phyloP scores from a whole-genome alignment of 2,888 invertebrate species.

The Pediacus dermestoides region DNA sequence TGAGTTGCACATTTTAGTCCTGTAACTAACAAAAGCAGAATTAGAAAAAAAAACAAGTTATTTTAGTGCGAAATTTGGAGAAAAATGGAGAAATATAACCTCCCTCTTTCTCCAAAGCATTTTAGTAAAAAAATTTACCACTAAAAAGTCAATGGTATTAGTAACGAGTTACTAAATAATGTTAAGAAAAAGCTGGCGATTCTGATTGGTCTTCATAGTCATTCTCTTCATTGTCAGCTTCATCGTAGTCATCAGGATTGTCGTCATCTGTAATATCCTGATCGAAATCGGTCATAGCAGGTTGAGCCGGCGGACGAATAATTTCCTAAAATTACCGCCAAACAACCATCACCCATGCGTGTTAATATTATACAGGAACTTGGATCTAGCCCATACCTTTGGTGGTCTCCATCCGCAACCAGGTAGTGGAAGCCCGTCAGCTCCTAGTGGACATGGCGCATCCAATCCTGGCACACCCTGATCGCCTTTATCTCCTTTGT shows the following conservation, averaged over 20 bases:
- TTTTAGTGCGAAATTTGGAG: too few relatives aligned
- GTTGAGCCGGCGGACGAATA: constrained; percentile 49
- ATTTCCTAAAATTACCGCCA: constrained; percentile 36
- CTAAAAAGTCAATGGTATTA: too few relatives aligned
- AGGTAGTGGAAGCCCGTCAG: constrained; percentile 92
- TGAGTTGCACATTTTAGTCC: constrained; percentile 13
- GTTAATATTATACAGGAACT: constrained; percentile 7
- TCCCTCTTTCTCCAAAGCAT: too few relatives aligned
- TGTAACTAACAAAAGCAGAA: constrained; percentile 20
- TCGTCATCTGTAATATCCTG: constrained; percentile 53
- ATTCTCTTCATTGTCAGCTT: constrained; percentile 59
- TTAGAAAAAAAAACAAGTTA: too few relatives aligned
- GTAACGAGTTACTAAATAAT: too few relatives aligned
- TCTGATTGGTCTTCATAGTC: constrained; percentile 57
- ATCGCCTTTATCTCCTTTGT: constrained; percentile 90
- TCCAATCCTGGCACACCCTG: constrained; percentile 96
- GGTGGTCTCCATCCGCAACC: constrained; percentile 93
- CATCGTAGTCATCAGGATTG: constrained; percentile 56
- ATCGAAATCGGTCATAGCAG: constrained; percentile 52
- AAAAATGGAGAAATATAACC: too few relatives aligned
- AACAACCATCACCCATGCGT: constrained; percentile 31
- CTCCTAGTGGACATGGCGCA: constrained; percentile 96
- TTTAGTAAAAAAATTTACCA: constrained; percentile 3
- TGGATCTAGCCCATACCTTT: constrained; percentile 58
- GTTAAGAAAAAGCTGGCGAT: too few relatives aligned